These are phyloP conservation scores for Poicephalus gulielmi DNA, from an alignment of 2,113 vertebrate species.

Conservation along the genomic window DNA sequence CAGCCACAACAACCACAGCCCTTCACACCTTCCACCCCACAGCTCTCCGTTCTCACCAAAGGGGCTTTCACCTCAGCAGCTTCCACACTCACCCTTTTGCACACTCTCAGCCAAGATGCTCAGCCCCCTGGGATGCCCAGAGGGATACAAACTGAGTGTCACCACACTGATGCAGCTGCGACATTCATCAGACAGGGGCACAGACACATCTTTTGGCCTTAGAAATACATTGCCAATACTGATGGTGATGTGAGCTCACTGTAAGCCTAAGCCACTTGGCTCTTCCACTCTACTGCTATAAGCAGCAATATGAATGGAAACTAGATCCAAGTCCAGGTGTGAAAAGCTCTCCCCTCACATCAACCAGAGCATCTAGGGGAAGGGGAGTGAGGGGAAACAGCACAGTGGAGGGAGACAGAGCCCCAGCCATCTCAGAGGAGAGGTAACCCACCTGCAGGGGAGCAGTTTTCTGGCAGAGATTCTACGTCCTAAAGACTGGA, in stretches of 20 bases:
- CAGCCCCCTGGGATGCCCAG: background rate
- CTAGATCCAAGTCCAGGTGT: background rate
- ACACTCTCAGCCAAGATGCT: background rate
- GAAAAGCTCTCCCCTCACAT: background rate
- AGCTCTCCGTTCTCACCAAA: background rate
- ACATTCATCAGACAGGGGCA: background rate
- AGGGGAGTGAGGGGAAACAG: background rate
- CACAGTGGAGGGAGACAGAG: background rate
- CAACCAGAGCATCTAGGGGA: background rate
- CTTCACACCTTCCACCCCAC: background rate
- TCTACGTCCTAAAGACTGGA: background rate
- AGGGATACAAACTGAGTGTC: background rate
- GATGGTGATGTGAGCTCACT: background rate
- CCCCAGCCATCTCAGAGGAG: background rate
- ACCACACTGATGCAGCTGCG: background rate
- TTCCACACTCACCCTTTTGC: background rate
- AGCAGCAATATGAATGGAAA: background rate
- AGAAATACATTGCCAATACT: background rate
- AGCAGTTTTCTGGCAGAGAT: background rate
- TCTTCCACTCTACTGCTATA: background rate
- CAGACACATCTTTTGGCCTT: background rate
- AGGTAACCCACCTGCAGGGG: background rate
- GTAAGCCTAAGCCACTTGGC: background rate
- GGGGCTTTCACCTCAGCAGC: background rate
- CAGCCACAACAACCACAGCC: background rate